Percentiles rank a stretch among this genome's conserved stretches.
phyloP scores from a whole-genome alignment of 2,888 invertebrate species.

The Drosophila nr. perissopoda region DNA sequence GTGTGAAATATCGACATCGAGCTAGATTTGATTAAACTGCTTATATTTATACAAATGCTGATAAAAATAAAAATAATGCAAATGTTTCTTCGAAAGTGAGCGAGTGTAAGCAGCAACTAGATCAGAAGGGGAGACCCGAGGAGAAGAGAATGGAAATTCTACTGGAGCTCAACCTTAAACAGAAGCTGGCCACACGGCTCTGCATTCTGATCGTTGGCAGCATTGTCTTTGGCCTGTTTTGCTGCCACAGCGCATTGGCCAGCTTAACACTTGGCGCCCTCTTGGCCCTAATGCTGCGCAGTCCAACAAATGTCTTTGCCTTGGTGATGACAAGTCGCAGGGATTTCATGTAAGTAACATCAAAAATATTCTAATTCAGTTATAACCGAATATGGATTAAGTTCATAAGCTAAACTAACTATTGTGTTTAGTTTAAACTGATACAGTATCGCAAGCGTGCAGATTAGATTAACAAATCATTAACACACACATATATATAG shows the following conservation, averaged over 20 bases:
- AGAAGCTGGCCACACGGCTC: constrained; percentile 77
- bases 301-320: constrained; percentile 75
- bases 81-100: constrained; percentile 50
- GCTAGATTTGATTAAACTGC: constrained; percentile 26
- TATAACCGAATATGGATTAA: neutral
- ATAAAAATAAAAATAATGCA: constrained; percentile 28
- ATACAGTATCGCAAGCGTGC: neutral
- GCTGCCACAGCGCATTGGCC: constrained; percentile 64
- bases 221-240: constrained; percentile 58
- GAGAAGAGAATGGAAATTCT: constrained; percentile 74
- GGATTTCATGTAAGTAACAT: constrained; percentile 80
- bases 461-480: neutral
- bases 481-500: neutral
- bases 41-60: constrained; percentile 6
- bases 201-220: constrained; percentile 70
- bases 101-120: constrained; percentile 29
- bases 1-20: constrained; percentile 22
- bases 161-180: constrained; percentile 80
- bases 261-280: constrained; percentile 74
- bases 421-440: neutral
- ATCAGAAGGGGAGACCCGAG: constrained; percentile 33
- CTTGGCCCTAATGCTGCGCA: constrained; percentile 77
- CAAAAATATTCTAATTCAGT: neutral
- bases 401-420: neutral
- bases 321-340: constrained; percentile 74